Conservation (phyloP, 92 coral and sea anemone genomes). For the Paramuricea clavata region DNA sequence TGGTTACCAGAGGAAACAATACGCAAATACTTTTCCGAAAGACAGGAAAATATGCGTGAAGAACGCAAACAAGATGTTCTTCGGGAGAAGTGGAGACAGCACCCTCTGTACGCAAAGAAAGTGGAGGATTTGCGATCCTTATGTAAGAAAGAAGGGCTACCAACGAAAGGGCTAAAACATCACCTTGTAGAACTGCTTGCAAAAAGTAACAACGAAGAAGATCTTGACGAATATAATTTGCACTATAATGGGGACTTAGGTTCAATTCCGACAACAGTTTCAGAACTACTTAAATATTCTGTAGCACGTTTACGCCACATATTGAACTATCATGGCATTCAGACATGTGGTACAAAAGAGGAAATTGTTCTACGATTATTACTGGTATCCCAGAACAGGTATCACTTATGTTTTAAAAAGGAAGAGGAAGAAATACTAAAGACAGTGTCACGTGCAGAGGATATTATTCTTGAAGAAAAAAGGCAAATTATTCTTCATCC, state of each 20-base stretch:
- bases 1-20: constrained; percentile 32
- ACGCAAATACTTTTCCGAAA: not conserved
- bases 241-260: constrained; percentile 54
- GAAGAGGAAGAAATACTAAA: constrained; percentile 1
- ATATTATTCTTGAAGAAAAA: constrained; percentile 14
- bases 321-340: constrained; percentile 52
- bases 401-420: constrained; percentile 1
- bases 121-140: not conserved
- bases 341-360: constrained; percentile 67
- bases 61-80: constrained; percentile 19
- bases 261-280: constrained; percentile 64
- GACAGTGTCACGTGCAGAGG: not conserved
- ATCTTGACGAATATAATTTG: constrained; percentile 29
- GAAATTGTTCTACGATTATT: constrained; percentile 64
- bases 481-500: constrained; percentile 12
- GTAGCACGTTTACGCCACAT: constrained; percentile 68
- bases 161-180: constrained; percentile 67
- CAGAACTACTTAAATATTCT: constrained; percentile 64
- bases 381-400: constrained; percentile 20
- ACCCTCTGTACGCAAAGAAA: not conserved
- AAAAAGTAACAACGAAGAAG: not conserved
- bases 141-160: constrained; percentile 39
- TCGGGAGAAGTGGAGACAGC: not conserved
- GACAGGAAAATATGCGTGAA: not conserved
- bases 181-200: constrained; percentile 66